Conservation (phyloP, 2,113 vertebrate genomes). For the Cyphomyrus plagiostoma region DNA sequence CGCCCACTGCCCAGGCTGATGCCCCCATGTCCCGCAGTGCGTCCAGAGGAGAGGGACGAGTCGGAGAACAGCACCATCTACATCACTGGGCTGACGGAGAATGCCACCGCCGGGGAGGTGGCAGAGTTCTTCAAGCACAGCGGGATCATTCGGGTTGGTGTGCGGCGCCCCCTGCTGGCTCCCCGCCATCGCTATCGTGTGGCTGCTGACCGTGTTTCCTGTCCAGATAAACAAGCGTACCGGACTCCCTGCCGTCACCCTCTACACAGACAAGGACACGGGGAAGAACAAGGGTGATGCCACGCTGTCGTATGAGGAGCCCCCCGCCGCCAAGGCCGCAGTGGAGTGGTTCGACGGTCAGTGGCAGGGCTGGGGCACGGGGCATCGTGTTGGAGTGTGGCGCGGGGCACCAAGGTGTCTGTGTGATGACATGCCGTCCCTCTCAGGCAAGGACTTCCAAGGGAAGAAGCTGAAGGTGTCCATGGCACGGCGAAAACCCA, state of each 20-base stretch:
- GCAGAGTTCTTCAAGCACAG: conserved; percentile 92
- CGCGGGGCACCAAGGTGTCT: background rate
- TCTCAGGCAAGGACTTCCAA: conserved; percentile 75
- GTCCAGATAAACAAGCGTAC: conserved; percentile 89
- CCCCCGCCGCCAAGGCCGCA: conserved; percentile 81
- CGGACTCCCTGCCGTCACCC: conserved; percentile 86
- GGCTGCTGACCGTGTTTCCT: background rate
- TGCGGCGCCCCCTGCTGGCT: background rate
- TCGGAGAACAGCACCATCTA: conserved; percentile 92
- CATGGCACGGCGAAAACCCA: conserved; percentile 72
- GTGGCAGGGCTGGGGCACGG: background rate
- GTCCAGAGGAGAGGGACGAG: conserved; percentile 77
- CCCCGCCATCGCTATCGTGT: rapidly evolving
- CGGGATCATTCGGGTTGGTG: conserved; percentile 77
- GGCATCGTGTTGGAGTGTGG: background rate
- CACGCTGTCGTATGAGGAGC: conserved; percentile 87
- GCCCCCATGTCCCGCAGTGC: conserved; percentile 37
- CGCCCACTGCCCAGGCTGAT: background rate
- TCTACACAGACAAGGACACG: conserved; percentile 88
- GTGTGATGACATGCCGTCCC: background rate
- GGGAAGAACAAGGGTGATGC: conserved; percentile 95
- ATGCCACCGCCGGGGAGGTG: conserved; percentile 82
- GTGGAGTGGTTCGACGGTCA: conserved; percentile 92
- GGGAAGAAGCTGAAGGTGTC: conserved; percentile 75
- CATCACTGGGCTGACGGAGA: conserved; percentile 87